Conservation (phyloP, 2,113 vertebrate species). For the Rhynchomys soricoides region DNA sequence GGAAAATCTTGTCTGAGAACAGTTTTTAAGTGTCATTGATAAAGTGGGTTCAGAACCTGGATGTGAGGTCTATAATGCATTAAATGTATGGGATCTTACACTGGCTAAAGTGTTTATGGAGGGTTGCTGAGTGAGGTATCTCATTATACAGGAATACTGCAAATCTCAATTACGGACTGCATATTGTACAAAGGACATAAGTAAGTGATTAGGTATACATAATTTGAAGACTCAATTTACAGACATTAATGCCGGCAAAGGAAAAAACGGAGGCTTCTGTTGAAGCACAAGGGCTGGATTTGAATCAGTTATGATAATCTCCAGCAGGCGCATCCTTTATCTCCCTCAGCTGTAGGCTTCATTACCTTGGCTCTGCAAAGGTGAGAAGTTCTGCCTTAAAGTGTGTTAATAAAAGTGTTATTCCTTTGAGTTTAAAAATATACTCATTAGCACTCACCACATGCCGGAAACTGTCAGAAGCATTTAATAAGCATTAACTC, state of each 20-base stretch:
- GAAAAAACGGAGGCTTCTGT: conserved; percentile 15
- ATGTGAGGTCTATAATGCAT: conserved; percentile 43
- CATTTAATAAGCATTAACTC: conserved; percentile 38
- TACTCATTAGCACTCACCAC: background rate
- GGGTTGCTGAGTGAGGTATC: conserved; percentile 46
- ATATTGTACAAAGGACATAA: conserved; percentile 55
- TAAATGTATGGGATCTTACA: conserved; percentile 35
- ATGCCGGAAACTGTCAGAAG: background rate
- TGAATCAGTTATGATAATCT: conserved; percentile 35
- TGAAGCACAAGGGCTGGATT: conserved; percentile 2
- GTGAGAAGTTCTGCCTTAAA: conserved; percentile 1
- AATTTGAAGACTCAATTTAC: conserved; percentile 65
- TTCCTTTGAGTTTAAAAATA: conserved; percentile 35
- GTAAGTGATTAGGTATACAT: conserved; percentile 60
- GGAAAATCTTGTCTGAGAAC: conserved; percentile 50
- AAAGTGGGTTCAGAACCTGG: conserved; percentile 62
- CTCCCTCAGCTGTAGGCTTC: background rate
- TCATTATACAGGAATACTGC: conserved; percentile 64
- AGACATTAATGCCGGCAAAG: conserved; percentile 25
- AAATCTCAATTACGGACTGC: conserved; percentile 61
- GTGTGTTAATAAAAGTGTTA: background rate
- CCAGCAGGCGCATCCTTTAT: conserved; percentile 1
- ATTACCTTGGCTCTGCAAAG: conserved; percentile 20
- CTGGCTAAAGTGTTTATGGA: conserved; percentile 63
- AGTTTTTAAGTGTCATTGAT: conserved; percentile 68